phyloP scores from a whole-genome alignment of 2,888 invertebrate genomes.

The Lasioglossum pauxillum region DNA sequence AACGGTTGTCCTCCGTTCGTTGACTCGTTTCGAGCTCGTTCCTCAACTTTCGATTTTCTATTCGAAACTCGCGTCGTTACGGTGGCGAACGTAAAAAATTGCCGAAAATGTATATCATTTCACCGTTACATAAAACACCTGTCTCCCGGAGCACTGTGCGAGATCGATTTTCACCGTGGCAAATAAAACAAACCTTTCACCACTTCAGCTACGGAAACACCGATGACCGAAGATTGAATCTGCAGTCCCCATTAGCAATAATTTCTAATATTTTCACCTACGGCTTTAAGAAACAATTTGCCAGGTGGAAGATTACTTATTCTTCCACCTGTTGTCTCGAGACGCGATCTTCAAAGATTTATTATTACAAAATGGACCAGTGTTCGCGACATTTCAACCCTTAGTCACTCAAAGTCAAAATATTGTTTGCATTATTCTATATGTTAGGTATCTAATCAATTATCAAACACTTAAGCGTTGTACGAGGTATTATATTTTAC shows the following conservation, averaged over 20 bases:
- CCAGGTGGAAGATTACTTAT: background rate
- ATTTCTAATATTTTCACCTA: background rate
- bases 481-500: too few species aligned
- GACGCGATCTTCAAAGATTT: background rate
- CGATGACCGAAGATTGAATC: background rate
- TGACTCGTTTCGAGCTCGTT: background rate
- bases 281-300: background rate
- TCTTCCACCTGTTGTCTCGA: background rate
- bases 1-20: background rate
- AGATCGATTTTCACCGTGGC: slow-evolving; percentile 25
- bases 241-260: background rate
- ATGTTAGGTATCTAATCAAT: too few species aligned
- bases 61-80: background rate
- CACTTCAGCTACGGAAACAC: background rate
- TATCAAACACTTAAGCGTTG: too few species aligned
- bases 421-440: too few species aligned
- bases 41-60: slow-evolving; percentile 7
- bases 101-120: slow-evolving; percentile 12
- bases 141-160: background rate
- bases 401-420: too few species aligned
- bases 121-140: slow-evolving; percentile 22
- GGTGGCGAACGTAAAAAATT: background rate
- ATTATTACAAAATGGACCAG: too few species aligned
- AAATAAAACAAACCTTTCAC: slow-evolving; percentile 37
- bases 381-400: too few species aligned